These are phyloP conservation scores for Solen grandis DNA, from an alignment of 1,140 invertebrate genomes.

Conservation along the genomic window DNA sequence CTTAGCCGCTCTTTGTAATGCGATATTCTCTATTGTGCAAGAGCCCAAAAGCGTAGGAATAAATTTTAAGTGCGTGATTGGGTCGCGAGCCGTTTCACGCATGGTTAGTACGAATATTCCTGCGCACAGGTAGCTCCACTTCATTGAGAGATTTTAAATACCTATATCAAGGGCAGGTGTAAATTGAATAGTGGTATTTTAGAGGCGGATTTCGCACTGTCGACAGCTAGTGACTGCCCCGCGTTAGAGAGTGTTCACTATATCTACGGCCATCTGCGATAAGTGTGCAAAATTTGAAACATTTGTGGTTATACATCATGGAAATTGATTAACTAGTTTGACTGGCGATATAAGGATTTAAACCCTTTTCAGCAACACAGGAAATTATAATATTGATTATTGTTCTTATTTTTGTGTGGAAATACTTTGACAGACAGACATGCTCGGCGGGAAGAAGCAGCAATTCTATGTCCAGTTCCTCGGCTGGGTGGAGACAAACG, in stretches of 20 bases:
- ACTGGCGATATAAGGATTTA: not conserved
- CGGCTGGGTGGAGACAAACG: constrained; percentile 96
- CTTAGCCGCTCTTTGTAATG: too few relatives aligned
- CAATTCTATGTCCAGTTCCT: constrained; percentile 99
- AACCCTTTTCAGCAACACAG: not conserved
- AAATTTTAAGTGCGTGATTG: too few relatives aligned
- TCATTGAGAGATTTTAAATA: constrained; percentile 36
- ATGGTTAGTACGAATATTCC: constrained; percentile 40
- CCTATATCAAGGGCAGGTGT: constrained; percentile 41
- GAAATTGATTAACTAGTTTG: not conserved
- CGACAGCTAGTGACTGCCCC: constrained; percentile 10
- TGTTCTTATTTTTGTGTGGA: not conserved
- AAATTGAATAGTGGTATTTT: constrained; percentile 38
- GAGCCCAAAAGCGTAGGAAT: too few relatives aligned
- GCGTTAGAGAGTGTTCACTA: not conserved
- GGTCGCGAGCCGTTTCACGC: constrained; percentile 30
- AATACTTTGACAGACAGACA: not conserved
- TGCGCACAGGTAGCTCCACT: constrained; percentile 30
- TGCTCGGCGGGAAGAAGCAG: constrained; percentile 87
- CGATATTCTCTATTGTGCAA: too few relatives aligned
- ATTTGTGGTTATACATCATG: not conserved
- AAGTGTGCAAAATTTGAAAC: not conserved
- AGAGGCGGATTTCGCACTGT: constrained; percentile 6
- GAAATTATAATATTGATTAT: not conserved
- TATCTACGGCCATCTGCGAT: not conserved